Percentiles rank a stretch among this genome's conserved stretches.
Evolutionary conservation across 2,113 vertebrate genomes (phyloP).

Genomic region (Melanocharis versteri): DNA sequence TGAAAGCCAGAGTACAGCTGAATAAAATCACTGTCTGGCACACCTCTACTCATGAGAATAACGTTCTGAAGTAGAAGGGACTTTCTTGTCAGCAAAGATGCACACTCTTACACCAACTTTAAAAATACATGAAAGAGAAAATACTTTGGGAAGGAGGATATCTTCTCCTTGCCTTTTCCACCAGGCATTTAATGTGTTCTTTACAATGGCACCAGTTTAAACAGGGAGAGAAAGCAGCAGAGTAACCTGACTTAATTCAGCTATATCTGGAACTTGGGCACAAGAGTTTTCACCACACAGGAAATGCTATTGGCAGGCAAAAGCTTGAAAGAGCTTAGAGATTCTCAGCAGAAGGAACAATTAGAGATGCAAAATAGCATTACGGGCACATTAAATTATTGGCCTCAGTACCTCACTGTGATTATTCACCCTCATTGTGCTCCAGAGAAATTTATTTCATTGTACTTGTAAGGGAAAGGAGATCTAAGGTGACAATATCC

Average conservation of each 20-base stretch:
- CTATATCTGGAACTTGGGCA: not conserved
- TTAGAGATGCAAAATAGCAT: not conserved
- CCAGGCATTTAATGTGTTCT: not conserved
- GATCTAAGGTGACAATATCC: not conserved
- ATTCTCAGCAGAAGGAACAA: not conserved
- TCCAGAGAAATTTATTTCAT: not conserved
- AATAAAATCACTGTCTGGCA: not conserved
- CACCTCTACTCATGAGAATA: not conserved
- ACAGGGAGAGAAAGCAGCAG: not conserved
- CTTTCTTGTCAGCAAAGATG: not conserved
- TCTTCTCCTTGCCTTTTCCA: not conserved
- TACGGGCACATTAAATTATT: accelerated
- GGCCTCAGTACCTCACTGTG: not conserved
- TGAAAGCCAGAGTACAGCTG: not conserved
- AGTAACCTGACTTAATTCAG: not conserved
- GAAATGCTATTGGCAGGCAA: not conserved
- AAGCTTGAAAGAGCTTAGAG: not conserved
- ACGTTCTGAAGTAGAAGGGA: not conserved
- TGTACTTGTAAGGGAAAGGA: not conserved
- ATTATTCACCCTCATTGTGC: not conserved
- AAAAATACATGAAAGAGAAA: not conserved
- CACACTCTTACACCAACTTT: accelerated
- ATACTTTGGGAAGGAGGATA: not conserved
- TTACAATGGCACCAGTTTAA: not conserved
- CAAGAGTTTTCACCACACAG: not conserved